phyloP scores from a whole-genome alignment of 1,140 invertebrate species.

The Elymnias hypermnestra region DNA sequence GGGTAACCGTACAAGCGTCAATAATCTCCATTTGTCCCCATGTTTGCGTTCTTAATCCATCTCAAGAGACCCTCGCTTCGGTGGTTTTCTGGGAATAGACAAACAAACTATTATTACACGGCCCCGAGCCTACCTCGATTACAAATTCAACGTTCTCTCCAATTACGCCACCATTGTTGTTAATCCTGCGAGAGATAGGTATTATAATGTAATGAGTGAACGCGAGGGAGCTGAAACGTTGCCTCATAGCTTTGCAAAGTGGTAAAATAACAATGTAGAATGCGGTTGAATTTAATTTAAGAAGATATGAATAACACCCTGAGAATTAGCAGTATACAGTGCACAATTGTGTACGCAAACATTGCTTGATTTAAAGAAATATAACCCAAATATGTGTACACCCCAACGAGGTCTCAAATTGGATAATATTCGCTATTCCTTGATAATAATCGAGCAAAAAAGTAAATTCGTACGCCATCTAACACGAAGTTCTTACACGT shows the following conservation, averaged over 20 bases:
- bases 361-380: too few relatives aligned
- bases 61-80: conserved; percentile 3
- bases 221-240: background rate
- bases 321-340: too few relatives aligned
- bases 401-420: too few relatives aligned
- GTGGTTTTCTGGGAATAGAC: conserved; percentile 5
- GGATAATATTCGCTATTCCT: too few relatives aligned
- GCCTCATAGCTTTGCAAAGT: background rate
- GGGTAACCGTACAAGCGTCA: conserved; percentile 7
- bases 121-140: conserved; percentile 1
- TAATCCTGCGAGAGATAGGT: conserved; percentile 1
- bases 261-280: too few relatives aligned
- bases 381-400: too few relatives aligned
- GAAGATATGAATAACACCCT: too few relatives aligned
- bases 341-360: too few relatives aligned
- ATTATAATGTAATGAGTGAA: background rate
- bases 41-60: conserved; percentile 10
- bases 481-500: too few relatives aligned
- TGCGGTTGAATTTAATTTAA: too few relatives aligned
- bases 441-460: too few relatives aligned
- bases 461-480: too few relatives aligned
- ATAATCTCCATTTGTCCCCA: conserved; percentile 8
- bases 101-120: conserved; percentile 7
- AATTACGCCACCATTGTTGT: conserved; percentile 10
- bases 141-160: conserved; percentile 7